Evolutionary conservation across 92 coral and sea anemone genomes (phyloP), one percentile per base, ranked within the genome.

Genomic region (Zoanthus gigantus): DNA sequence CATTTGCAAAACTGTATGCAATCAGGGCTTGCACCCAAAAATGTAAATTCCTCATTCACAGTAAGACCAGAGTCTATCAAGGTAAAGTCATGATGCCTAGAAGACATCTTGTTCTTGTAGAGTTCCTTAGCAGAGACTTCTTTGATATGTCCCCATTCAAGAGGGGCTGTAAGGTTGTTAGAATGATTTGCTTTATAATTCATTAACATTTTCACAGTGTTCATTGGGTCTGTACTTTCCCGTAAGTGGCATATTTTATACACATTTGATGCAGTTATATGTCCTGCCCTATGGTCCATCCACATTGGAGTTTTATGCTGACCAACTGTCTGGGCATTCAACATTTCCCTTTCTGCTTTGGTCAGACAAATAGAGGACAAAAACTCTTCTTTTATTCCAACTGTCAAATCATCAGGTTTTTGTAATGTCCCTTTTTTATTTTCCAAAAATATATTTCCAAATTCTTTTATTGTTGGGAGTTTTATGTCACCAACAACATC

Each of bases 21-120:
- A 66, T 89, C 88, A 11, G 92, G 88, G 77, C 89, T 89, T 50
- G 92, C 88, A 76, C 88, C 84, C 31, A 89, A 47, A 69, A 74
- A 28, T 74, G 89, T 88, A 88, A 88, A 89, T 37, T 37, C 42
- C 42, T 37, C 42, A 37, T 37, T 37, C 42, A 37, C 42, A 37
- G 4, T 2, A 37, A 37, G 42, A 37, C 88, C 42, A 37, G 2
- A 0, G 2, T 37, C 42, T 37, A 37, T 1, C 42, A 37, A 37
- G 42, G 42, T 37, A 37, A 37, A 37, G 42, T 37, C 42, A 37
- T 37, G 42, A 37, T 37, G 2, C 42, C 42, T 37, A 37, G 42
- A 37, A 37, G 42, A 37, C 42, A 37, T 37, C 42, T 37, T 37
- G 42, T 37, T 37, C 42, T 37, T 37, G 2, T 37, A 37, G 42